Evolutionary conservation across 2,888 invertebrate species (phyloP).

Genomic region (Erebia palarica): DNA sequence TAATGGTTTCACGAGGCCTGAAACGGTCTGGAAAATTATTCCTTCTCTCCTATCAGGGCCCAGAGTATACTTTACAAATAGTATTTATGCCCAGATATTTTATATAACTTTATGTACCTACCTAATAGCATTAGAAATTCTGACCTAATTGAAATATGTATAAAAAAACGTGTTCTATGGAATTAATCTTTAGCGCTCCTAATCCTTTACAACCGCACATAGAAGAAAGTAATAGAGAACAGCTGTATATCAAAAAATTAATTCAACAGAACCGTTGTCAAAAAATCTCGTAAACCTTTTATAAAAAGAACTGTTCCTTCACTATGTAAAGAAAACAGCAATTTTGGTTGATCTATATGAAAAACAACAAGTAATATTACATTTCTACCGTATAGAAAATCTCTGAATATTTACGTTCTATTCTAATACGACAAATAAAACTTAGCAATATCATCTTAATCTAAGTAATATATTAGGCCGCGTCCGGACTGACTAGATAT

Average conservation of each 20-base stretch:
- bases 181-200: slow-evolving; percentile 5
- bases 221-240: neutral
- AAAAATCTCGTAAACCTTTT: slow-evolving; percentile 15
- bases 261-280: slow-evolving; percentile 8
- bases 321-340: slow-evolving; percentile 35
- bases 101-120: neutral
- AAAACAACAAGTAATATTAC: slow-evolving; percentile 24
- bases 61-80: neutral
- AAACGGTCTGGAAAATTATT: slow-evolving; percentile 21
- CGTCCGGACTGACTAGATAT: neutral
- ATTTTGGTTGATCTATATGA: slow-evolving; percentile 27
- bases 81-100: neutral
- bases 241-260: slow-evolving; percentile 7
- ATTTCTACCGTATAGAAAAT: slow-evolving; percentile 32
- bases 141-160: neutral
- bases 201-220: neutral
- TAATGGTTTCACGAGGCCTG: neutral
- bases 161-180: slow-evolving; percentile 1
- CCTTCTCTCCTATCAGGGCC: slow-evolving; percentile 17
- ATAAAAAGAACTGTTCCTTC: slow-evolving; percentile 14
- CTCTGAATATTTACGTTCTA: slow-evolving; percentile 25
- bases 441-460: slow-evolving; percentile 32
- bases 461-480: slow-evolving; percentile 29
- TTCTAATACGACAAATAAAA: slow-evolving; percentile 30
- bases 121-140: slow-evolving; percentile 3